These are phyloP conservation scores for Abramis brama DNA, from an alignment of 2,113 vertebrate species.

Conservation along the genomic window DNA sequence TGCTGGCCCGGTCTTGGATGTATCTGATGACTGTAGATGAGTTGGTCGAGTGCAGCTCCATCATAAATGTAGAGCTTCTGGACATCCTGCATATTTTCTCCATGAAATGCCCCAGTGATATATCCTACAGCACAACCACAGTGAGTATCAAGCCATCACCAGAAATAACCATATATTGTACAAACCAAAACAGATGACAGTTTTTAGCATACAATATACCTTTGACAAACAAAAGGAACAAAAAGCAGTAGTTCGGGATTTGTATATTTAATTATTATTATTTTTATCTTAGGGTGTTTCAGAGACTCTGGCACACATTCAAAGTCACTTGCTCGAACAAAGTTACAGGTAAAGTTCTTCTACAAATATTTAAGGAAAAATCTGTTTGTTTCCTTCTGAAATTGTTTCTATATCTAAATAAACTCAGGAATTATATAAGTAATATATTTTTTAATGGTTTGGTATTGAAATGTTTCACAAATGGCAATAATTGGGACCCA, in stretches of 20 bases:
- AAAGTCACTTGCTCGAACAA: no score
- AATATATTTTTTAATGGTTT: no score
- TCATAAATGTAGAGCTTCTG: conserved; percentile 65
- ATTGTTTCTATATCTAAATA: no score
- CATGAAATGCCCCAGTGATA: conserved; percentile 54
- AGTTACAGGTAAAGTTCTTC: no score
- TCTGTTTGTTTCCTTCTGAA: no score
- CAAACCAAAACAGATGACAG: neutral
- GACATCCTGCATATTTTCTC: conserved; percentile 70
- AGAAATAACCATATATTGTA: neutral
- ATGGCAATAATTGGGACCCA: no score
- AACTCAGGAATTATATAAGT: no score
- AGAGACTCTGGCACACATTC: no score
- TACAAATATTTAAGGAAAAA: no score
- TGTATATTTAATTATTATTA: neutral
- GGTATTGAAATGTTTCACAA: no score
- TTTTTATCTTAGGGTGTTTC: neutral
- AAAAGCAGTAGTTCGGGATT: neutral
- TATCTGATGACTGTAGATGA: conserved; percentile 71
- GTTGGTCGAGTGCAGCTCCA: conserved; percentile 68
- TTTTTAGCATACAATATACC: neutral
- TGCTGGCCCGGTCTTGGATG: conserved; percentile 80
- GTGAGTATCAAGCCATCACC: conserved; percentile 61
- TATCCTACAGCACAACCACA: accelerated
- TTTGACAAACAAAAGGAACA: neutral